A percentile compares a stretch with the other conserved stretches of the same genome.
phyloP scores from a whole-genome alignment of 2,797 vertebrate species.

The Typhlichthys subterraneus region DNA sequence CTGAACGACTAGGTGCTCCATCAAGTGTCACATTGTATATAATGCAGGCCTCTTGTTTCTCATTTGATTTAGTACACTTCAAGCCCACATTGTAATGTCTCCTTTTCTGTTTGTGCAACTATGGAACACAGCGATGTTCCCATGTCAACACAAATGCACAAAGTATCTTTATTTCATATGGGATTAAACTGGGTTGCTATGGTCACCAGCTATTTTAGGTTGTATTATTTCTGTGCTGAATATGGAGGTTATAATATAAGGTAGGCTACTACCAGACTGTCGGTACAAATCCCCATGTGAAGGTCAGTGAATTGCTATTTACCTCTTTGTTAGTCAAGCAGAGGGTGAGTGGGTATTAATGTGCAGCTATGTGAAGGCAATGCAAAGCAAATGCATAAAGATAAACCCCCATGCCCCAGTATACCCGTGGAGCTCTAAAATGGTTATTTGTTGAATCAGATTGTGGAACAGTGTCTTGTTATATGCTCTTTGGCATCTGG shows the following conservation, averaged over 20 bases:
- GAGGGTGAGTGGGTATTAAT: too few relatives aligned
- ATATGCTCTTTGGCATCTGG: too few relatives aligned
- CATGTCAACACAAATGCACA: constrained; percentile 48
- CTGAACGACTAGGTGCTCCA: constrained; percentile 57
- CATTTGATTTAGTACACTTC: constrained; percentile 57
- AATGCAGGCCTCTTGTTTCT: constrained; percentile 58
- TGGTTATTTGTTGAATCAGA: too few relatives aligned
- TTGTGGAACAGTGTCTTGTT: too few relatives aligned
- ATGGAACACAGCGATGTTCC: constrained; percentile 35
- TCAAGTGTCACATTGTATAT: constrained; percentile 63
- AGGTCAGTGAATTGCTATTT: constrained; percentile 1
- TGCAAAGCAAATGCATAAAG: too few relatives aligned
- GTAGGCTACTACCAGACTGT: not conserved
- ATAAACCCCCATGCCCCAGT: too few relatives aligned
- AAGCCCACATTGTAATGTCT: constrained; percentile 13
- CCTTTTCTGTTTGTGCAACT: constrained; percentile 23
- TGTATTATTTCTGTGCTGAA: constrained; percentile 39
- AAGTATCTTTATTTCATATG: constrained; percentile 52
- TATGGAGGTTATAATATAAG: not conserved
- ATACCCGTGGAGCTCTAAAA: too few relatives aligned
- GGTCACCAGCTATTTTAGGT: constrained; percentile 35
- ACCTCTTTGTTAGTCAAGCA: too few relatives aligned
- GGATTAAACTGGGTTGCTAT: constrained; percentile 70
- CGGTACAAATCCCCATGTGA: not conserved
- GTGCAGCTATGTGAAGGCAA: too few relatives aligned